phyloP scores from a whole-genome alignment of 2,113 vertebrate species.

The Pycnonotus jocosus region DNA sequence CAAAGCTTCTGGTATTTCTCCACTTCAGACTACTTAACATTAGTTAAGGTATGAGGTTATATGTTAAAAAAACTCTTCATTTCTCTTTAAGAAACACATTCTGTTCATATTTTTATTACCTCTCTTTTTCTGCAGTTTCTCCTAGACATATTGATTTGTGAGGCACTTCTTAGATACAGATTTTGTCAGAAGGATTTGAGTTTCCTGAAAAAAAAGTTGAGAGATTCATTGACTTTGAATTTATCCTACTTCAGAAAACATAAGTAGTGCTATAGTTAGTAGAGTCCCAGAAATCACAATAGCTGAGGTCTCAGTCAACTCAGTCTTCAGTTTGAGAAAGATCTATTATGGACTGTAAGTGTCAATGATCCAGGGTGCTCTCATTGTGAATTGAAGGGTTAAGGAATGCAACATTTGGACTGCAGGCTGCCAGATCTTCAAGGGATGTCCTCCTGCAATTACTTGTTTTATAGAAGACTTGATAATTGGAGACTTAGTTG shows the following conservation, averaged over 20 bases:
- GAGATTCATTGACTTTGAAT: slow-evolving; percentile 21
- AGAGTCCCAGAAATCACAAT: slow-evolving; percentile 37
- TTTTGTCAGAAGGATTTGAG: not conserved
- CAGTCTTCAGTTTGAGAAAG: slow-evolving; percentile 16
- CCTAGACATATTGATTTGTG: not conserved
- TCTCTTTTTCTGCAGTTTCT: not conserved
- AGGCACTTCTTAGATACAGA: not conserved
- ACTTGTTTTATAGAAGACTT: not conserved
- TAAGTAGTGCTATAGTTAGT: slow-evolving; percentile 7
- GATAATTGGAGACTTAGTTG: slow-evolving; percentile 33
- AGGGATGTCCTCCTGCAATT: slow-evolving; percentile 1
- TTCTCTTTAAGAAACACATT: not conserved
- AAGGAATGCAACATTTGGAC: slow-evolving; percentile 45
- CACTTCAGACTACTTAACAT: not conserved
- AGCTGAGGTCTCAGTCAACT: slow-evolving; percentile 39
- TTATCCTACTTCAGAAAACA: slow-evolving; percentile 28
- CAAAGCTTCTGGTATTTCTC: not conserved
- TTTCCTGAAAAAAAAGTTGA: not conserved
- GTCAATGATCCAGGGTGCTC: not conserved
- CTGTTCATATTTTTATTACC: not conserved
- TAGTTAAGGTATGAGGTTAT: not conserved
- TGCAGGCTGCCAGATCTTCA: not conserved
- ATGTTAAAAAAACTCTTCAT: not conserved
- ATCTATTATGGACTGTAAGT: slow-evolving; percentile 4
- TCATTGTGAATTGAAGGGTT: slow-evolving; percentile 45